These are phyloP conservation scores for Phaetusa simplex DNA, from an alignment of 2,113 vertebrate species.

Conservation along the genomic window DNA sequence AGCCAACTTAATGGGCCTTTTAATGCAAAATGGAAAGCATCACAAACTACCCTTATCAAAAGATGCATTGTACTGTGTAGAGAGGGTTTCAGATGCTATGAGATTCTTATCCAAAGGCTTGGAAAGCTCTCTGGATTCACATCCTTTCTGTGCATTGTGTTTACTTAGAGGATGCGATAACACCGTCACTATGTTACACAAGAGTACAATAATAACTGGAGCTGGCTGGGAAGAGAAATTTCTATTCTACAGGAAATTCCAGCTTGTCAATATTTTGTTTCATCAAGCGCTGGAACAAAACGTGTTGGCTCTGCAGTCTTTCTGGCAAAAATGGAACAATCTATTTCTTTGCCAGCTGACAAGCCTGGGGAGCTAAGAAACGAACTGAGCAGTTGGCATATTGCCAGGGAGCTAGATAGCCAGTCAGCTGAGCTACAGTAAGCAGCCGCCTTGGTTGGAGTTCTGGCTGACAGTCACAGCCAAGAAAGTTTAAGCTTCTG, in stretches of 20 bases:
- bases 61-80: background rate
- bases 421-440: background rate
- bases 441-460: background rate
- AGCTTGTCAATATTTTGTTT: constrained; percentile 64
- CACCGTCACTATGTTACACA: background rate
- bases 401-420: constrained; percentile 1
- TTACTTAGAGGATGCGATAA: constrained; percentile 28
- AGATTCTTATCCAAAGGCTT: constrained; percentile 4
- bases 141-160: constrained; percentile 30
- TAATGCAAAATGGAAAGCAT: background rate
- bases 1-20: background rate
- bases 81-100: background rate
- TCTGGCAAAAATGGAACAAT: constrained; percentile 42
- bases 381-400: background rate
- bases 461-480: background rate
- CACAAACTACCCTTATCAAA: background rate
- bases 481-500: background rate
- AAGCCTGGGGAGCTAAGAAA: constrained; percentile 30
- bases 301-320: background rate
- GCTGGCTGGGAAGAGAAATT: background rate
- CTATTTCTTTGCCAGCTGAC: constrained; percentile 33
- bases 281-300: constrained; percentile 21
- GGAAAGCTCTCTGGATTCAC: background rate
- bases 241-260: constrained; percentile 57
- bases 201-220: constrained; percentile 15